Conservation (phyloP, 2,888 invertebrate genomes). For the Sinodicranocentrus sp. region DNA sequence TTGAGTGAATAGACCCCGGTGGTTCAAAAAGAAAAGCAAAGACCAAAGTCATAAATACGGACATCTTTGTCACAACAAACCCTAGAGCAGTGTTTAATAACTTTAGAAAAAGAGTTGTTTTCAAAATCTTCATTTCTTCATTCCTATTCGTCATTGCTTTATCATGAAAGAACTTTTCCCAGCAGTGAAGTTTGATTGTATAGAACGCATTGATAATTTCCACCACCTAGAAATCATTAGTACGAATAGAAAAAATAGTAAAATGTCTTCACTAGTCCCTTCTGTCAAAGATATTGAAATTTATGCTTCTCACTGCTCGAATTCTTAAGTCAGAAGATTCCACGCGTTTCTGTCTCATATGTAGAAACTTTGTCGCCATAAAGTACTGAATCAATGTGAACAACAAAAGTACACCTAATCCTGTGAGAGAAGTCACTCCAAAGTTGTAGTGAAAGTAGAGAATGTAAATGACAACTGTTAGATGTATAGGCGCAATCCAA, state of each 20-base stretch:
- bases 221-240: conserved; percentile 14
- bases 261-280: too few species aligned
- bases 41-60: conserved; percentile 57
- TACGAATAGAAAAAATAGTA: background rate
- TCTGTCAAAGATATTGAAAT: too few species aligned
- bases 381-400: conserved; percentile 42
- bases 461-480: conserved; percentile 39
- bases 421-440: conserved; percentile 37
- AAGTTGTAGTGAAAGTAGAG: conserved; percentile 52
- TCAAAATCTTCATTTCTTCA: conserved; percentile 42
- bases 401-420: conserved; percentile 42
- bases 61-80: conserved; percentile 57
- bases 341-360: conserved; percentile 38
- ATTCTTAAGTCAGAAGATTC: conserved; percentile 51
- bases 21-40: conserved; percentile 31
- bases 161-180: conserved; percentile 53
- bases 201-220: conserved; percentile 60
- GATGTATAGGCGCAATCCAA: conserved; percentile 60
- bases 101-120: conserved; percentile 46
- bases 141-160: conserved; percentile 49
- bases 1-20: background rate
- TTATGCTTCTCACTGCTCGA: conserved; percentile 41
- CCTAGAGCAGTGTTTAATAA: conserved; percentile 49
- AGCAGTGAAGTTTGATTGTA: conserved; percentile 66
- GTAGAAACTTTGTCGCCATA: conserved; percentile 35